Conservation (phyloP, 2,113 vertebrate species). For the Perca flavescens region DNA sequence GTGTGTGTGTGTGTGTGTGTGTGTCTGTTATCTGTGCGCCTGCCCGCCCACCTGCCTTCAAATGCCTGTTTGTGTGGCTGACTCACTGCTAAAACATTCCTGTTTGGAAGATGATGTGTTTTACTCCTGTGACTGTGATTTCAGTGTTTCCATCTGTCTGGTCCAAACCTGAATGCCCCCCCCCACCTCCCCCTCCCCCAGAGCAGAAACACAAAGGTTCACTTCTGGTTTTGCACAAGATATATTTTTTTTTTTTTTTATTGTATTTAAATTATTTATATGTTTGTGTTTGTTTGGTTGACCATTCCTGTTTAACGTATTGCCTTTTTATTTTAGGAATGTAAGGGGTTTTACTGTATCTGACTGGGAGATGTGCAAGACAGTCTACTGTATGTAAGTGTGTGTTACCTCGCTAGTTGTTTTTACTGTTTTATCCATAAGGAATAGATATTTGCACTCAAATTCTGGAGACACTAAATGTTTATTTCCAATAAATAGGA, state of each 20-base stretch:
- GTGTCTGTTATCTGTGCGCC: slow-evolving; percentile 67
- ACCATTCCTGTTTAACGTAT: slow-evolving; percentile 84
- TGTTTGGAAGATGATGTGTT: slow-evolving; percentile 75
- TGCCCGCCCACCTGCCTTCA: slow-evolving; percentile 80
- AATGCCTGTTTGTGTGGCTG: slow-evolving; percentile 80
- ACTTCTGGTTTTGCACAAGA: slow-evolving; percentile 87
- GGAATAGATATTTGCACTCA: slow-evolving; percentile 85
- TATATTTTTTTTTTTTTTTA: slow-evolving; percentile 53
- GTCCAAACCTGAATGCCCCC: slow-evolving; percentile 58
- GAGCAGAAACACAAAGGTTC: slow-evolving; percentile 80
- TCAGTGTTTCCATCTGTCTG: slow-evolving; percentile 77
- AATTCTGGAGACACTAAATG: slow-evolving; percentile 83
- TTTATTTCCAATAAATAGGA: slow-evolving; percentile 81
- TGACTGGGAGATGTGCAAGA: slow-evolving; percentile 86
- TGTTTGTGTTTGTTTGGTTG: slow-evolving; percentile 78
- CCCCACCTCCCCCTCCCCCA: slow-evolving; percentile 40
- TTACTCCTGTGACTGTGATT: slow-evolving; percentile 77
- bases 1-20: slow-evolving; percentile 46
- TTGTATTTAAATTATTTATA: slow-evolving; percentile 76
- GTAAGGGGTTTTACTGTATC: slow-evolving; percentile 86
- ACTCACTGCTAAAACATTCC: slow-evolving; percentile 77
- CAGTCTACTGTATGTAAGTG: slow-evolving; percentile 73
- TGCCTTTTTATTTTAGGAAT: slow-evolving; percentile 93
- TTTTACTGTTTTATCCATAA: slow-evolving; percentile 81
- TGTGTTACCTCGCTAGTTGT: slow-evolving; percentile 80